Percentiles rank a stretch among this genome's conserved stretches.
Conservation (phyloP, 2,113 vertebrate species). For the Cryptomyrus ogoouensis region DNA sequence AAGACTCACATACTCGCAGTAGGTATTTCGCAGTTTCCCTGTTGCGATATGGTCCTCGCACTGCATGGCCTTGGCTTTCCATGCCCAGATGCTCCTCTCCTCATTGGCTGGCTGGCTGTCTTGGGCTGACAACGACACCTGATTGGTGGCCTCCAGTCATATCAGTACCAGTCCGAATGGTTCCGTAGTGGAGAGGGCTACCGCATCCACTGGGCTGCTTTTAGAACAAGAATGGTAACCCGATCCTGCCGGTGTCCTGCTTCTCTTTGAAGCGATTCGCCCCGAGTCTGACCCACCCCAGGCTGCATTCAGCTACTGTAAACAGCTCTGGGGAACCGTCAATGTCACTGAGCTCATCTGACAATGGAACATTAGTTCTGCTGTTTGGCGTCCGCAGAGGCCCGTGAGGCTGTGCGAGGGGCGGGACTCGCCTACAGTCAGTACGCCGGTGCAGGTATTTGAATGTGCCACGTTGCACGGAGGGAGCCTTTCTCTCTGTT, state of each 20-base stretch:
- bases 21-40: neutral
- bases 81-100: neutral
- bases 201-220: neutral
- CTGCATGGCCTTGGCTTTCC: neutral
- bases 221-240: slow-evolving; percentile 11
- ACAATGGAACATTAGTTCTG: neutral
- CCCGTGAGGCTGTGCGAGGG: neutral
- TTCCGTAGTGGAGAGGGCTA: neutral
- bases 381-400: neutral
- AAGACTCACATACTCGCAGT: neutral
- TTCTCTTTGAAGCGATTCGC: neutral
- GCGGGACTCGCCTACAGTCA: neutral
- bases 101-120: neutral
- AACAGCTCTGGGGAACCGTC: neutral
- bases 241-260: neutral
- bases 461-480: neutral
- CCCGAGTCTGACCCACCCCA: neutral
- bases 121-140: neutral
- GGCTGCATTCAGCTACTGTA: neutral
- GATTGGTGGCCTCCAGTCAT: neutral
- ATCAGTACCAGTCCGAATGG: neutral
- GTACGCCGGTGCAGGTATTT: neutral
- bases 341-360: neutral
- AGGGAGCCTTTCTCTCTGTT: neutral
- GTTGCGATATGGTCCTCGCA: neutral